phyloP scores from a whole-genome alignment of 2,113 vertebrate genomes.

The Oreochromis niloticus region DNA sequence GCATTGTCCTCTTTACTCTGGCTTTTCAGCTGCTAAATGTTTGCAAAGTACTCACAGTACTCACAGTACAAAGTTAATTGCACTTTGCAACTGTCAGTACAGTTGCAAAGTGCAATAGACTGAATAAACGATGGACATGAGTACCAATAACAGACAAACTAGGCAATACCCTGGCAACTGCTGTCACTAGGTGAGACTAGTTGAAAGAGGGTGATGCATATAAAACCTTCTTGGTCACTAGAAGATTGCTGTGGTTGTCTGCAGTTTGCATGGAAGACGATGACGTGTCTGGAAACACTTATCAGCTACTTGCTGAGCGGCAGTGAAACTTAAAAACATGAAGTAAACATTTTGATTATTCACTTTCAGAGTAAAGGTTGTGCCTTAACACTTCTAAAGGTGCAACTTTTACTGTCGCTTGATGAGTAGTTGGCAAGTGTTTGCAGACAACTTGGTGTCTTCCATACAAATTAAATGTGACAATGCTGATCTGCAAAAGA shows the following conservation, averaged over 20 bases:
- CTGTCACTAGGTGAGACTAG: background rate
- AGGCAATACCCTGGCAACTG: background rate
- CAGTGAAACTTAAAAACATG: background rate
- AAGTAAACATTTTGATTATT: background rate
- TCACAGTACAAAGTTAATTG: background rate
- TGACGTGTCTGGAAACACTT: background rate
- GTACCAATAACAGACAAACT: background rate
- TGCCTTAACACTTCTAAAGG: background rate
- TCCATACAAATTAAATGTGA: background rate
- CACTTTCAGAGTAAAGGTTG: background rate
- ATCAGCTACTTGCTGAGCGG: background rate
- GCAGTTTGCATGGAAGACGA: background rate
- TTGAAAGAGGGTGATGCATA: background rate
- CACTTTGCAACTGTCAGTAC: background rate
- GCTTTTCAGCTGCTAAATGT: background rate
- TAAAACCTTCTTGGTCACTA: background rate
- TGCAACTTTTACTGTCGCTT: background rate
- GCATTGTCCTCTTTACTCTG: background rate
- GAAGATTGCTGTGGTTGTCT: rapidly evolving
- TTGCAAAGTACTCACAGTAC: background rate
- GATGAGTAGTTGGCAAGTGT: background rate
- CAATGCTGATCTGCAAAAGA: rapidly evolving
- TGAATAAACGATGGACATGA: background rate
- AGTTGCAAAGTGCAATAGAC: no score
- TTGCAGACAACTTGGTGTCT: background rate